Evolutionary conservation across 2,888 invertebrate species (phyloP).

Genomic region (Yponomeuta malinellus): DNA sequence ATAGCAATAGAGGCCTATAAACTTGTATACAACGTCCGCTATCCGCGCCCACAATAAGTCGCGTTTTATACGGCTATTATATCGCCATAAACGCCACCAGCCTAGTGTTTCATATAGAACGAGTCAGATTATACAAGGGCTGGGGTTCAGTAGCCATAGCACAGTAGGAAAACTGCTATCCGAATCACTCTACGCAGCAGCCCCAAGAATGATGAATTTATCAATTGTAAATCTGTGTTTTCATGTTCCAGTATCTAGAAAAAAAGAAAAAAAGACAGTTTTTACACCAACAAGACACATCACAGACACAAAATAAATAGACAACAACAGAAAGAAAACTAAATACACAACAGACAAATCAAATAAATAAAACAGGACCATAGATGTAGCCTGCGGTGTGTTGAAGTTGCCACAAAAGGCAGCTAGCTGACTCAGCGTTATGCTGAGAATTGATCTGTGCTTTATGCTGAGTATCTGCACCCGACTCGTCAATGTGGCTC

Average conservation of each 20-base stretch:
- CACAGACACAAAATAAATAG: too few relatives aligned
- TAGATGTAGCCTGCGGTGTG: too few relatives aligned
- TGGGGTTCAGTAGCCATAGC: constrained; percentile 29
- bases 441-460: too few relatives aligned
- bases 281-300: too few relatives aligned
- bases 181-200: not conserved
- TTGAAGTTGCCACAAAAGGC: too few relatives aligned
- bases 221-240: constrained; percentile 1
- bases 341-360: too few relatives aligned
- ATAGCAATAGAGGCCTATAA: constrained; percentile 53
- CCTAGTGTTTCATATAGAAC: constrained; percentile 71
- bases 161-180: not conserved
- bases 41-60: constrained; percentile 75
- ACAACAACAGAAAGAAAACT: too few relatives aligned
- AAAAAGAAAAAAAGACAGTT: too few relatives aligned
- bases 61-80: constrained; percentile 76
- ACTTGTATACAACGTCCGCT: constrained; percentile 65
- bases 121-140: constrained; percentile 64
- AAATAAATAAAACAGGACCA: too few relatives aligned
- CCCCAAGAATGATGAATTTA: not conserved
- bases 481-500: constrained; percentile 19
- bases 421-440: too few relatives aligned
- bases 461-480: not conserved
- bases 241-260: not conserved
- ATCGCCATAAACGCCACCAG: constrained; percentile 74